Evolutionary conservation across 2,888 invertebrate species (phyloP), one percentile per base, ranked within the genome.

Genomic region (Carterocephalus palaemon): DNA sequence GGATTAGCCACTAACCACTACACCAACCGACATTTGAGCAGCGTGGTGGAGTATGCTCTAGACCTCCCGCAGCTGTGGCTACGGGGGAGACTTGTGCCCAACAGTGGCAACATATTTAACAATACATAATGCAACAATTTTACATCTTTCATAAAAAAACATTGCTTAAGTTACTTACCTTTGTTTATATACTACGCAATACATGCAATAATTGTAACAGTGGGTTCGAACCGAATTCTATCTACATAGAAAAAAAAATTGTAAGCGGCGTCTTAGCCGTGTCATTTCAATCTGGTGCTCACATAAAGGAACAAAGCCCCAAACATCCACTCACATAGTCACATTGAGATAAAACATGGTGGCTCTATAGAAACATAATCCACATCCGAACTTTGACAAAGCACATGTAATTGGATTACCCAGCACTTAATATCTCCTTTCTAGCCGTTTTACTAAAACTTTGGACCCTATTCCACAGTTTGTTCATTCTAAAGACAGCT

Each of bases 391-490:
- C 67, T 70, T 75, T 76, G 72, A 84, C 83, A 86, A 86, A 79
- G 81, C 74, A 70, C 68, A 61, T 72, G 83, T 78, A 83, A 86
- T 85, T 84, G 85, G 83, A 86, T 86, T 85, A 85, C 84, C 61
- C 66, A 75, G 77, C 70, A 76, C 73, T 84, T 78, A 80, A 82
- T 81, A 84, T 83, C 81, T 81, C 61, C 73, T 78, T 76, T 81
- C 80, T 77, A 76, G 69, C 67, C 56, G 53, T 54, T 53, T 60
- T 57, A 59, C 64, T 41, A 60, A 70, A 61, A 67, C 49, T 61
- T 62, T 62, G 47, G 51, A 56, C 64, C 58, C 64, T 64, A 62
- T 59, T 51, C 42, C 24, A 16, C 1, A 5, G 2, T 4, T 12
- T 0, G 1, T 2, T 0, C 5, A 4, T 17, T 0, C 2, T 0